Evolutionary conservation across 2,113 vertebrate genomes (phyloP).

Genomic region (Cinclus mexicanus): DNA sequence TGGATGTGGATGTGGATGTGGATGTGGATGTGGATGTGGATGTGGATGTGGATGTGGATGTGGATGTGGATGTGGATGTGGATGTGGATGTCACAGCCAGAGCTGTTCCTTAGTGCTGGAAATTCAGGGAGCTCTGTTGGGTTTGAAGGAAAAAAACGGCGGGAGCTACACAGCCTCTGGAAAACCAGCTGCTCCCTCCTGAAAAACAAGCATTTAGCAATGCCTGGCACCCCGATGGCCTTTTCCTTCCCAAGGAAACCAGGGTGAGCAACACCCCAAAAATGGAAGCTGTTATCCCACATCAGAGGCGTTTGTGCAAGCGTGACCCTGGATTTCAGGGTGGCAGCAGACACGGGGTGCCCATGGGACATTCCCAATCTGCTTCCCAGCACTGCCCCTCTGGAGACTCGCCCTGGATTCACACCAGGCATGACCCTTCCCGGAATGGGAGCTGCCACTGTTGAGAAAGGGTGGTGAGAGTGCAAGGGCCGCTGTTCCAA

Average conservation of each 20-base stretch:
- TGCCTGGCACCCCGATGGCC: accelerated
- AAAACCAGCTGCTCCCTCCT: neutral
- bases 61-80: no score
- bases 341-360: neutral
- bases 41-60: no score
- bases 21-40: no score
- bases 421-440: neutral
- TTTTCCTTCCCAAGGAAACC: neutral
- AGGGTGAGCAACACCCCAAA: neutral
- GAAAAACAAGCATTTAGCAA: neutral
- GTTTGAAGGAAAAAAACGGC: neutral
- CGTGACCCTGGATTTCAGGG: accelerated
- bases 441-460: accelerated
- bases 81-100: neutral
- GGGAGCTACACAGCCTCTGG: accelerated
- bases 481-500: neutral
- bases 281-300: neutral
- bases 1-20: no score
- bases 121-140: neutral
- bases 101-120: neutral
- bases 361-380: accelerated
- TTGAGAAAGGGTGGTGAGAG: neutral
- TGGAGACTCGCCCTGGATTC: accelerated
- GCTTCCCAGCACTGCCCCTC: neutral
- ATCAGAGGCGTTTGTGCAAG: neutral